Conservation (phyloP, 2,797 vertebrate genomes). For the Eleutherodactylus coqui region DNA sequence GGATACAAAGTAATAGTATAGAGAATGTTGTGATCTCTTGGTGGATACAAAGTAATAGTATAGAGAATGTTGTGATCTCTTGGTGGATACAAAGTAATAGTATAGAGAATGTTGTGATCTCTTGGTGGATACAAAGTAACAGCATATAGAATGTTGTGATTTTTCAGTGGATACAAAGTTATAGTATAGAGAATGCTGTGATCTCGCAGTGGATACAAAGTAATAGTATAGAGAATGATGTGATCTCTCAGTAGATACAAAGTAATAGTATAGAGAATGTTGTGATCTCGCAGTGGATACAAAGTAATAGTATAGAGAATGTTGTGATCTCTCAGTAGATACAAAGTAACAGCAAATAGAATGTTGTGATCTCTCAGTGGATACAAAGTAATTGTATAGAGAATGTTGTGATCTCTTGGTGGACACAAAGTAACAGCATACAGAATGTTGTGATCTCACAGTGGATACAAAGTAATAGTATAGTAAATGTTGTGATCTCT, state of each 20-base stretch:
- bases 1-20: not conserved
- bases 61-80: no score
- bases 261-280: conserved; percentile 31
- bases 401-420: not conserved
- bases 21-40: no score
- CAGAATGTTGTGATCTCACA: no score
- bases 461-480: no score
- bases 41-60: not conserved
- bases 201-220: not conserved
- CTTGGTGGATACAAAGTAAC: no score
- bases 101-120: no score
- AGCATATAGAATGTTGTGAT: no score
- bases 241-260: no score
- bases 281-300: not conserved
- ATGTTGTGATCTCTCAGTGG: not conserved
- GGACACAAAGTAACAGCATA: not conserved
- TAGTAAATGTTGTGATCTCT: conserved; percentile 31
- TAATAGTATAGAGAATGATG: no score
- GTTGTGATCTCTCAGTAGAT: no score
- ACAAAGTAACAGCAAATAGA: not conserved
- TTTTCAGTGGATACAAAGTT: not conserved
- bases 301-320: no score
- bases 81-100: no score
- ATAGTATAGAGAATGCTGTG: not conserved
- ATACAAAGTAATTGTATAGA: not conserved